phyloP scores from a whole-genome alignment of 2,797 vertebrate species.

The Cyclopterus lumpus region DNA sequence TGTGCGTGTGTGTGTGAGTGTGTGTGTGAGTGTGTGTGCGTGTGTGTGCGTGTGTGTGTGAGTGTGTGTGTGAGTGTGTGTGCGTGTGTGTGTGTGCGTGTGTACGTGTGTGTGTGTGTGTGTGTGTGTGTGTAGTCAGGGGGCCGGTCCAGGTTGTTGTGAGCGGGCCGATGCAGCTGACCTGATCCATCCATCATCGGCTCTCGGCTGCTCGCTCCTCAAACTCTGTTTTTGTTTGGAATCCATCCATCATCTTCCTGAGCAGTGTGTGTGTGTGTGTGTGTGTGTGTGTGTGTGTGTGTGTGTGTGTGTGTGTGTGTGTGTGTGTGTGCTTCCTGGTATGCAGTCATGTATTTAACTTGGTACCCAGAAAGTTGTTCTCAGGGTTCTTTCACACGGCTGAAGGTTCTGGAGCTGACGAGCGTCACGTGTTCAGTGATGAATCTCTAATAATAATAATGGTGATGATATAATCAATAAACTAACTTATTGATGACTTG shows the following conservation, averaged over 20 bases:
- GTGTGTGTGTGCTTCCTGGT: not conserved
- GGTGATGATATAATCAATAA: no score
- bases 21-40: no score
- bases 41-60: slow-evolving; percentile 1
- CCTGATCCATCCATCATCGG: slow-evolving; percentile 73
- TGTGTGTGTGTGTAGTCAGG: not conserved
- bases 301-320: not conserved
- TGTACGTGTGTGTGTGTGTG: slow-evolving; percentile 1
- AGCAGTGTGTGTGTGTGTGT: slow-evolving; percentile 27
- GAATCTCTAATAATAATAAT: no score
- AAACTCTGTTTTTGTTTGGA: slow-evolving; percentile 78
- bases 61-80: slow-evolving; percentile 1
- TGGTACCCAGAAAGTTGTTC: not conserved
- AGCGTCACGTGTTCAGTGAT: no score
- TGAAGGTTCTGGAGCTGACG: not conserved
- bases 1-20: slow-evolving; percentile 3
- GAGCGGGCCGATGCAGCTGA: slow-evolving; percentile 40
- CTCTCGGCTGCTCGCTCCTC: slow-evolving; percentile 64
- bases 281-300: not conserved
- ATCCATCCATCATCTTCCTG: slow-evolving; percentile 74
- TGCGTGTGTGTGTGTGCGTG: slow-evolving; percentile 1
- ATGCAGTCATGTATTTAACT: slow-evolving; percentile 16
- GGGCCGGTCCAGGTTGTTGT: not conserved
- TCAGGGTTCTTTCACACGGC: slow-evolving; percentile 14
- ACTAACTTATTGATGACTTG: no score